These are phyloP conservation scores for Pyralis farinalis DNA, from an alignment of 2,888 invertebrate species.

Conservation along the genomic window DNA sequence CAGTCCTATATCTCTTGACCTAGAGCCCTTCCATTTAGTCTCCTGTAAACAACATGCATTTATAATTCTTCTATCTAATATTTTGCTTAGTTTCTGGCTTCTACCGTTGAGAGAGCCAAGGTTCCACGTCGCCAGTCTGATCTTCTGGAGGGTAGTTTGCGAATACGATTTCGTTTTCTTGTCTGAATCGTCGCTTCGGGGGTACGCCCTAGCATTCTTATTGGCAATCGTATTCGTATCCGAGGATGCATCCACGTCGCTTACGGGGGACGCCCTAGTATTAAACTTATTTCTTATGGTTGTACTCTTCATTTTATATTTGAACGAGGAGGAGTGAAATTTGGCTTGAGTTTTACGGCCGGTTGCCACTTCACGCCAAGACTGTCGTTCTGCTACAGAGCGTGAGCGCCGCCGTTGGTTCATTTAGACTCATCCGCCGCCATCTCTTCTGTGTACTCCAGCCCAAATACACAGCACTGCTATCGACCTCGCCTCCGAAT, in stretches of 20 bases:
- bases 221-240: conserved; percentile 2
- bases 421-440: too few relatives aligned
- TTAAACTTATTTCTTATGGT: conserved; percentile 3
- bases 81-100: too few relatives aligned
- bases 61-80: too few relatives aligned
- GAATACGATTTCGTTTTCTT: neutral
- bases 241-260: conserved; percentile 5
- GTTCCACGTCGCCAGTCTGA: conserved; percentile 19
- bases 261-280: conserved; percentile 11
- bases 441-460: too few relatives aligned
- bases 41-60: too few relatives aligned
- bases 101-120: conserved; percentile 19
- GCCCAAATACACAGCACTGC: too few relatives aligned
- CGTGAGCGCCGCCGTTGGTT: too few relatives aligned
- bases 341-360: neutral
- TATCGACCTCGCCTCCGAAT: too few relatives aligned
- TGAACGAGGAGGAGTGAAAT: neutral
- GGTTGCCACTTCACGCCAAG: too few relatives aligned
- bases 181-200: conserved; percentile 17
- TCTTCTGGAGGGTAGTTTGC: conserved; percentile 1
- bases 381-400: too few relatives aligned
- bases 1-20: too few relatives aligned
- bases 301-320: neutral
- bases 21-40: too few relatives aligned
- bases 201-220: conserved; percentile 21